Evolutionary conservation across 2,113 vertebrate species (phyloP), one percentile per base, ranked within the genome.

Genomic region (Oncorhynchus clarkii): DNA sequence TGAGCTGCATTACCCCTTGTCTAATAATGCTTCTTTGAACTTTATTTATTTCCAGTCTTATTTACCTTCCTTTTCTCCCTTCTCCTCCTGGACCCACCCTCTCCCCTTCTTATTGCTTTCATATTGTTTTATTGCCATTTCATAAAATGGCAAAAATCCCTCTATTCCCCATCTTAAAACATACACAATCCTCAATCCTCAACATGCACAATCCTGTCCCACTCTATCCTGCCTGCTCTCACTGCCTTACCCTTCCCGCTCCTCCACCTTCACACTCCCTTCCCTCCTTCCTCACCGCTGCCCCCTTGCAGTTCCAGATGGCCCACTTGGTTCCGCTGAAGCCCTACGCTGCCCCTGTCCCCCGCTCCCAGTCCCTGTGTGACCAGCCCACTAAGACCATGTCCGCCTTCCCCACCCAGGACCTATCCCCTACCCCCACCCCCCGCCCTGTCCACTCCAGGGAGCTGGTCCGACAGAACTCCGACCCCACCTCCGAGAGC

Each of bases 281-380:
- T 48, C 27, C 48, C 26, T 18, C 45, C 49, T 48, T 27, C 73
- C 45, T 72, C 31, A 54, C 54, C 18, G 31, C 13, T 26, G 70
- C 68, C 72, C 66, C 39, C 31, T 72, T 78, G 27, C 93, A 97
- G 95, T 96, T 95, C 92, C 95, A 96, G 88, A 94, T 96, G 90
- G 96, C 95, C 81, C 95, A 96, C 89, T 93, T 96, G 85, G 95
- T 97, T 86, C 95, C 96, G 14, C 92, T 97, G 87, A 96, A 97
- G 92, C 95, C 96, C 71, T 96, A 96, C 48, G 95, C 95, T 71
- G 95, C 95, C 34, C 95, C 95, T 74, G 95, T 95, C 72, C 96
- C 96, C 78, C 94, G 96, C 86, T 97, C 96, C 83, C 96, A 97
- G 91, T 97, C 96, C 86, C 94, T 97, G 75, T 96, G 96, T 87